phyloP scores from a whole-genome alignment of 2,888 invertebrate genomes.

The Volucella bombylans region DNA sequence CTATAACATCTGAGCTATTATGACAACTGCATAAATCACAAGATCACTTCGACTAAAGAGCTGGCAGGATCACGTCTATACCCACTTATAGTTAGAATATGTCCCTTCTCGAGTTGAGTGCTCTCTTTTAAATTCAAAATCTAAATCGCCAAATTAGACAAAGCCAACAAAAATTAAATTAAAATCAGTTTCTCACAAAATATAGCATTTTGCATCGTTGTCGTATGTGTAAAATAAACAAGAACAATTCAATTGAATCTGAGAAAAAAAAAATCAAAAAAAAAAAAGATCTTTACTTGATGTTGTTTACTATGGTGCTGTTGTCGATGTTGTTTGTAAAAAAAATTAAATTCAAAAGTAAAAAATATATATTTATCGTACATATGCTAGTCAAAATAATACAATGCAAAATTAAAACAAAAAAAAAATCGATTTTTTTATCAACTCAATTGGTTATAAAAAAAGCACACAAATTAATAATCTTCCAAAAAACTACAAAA shows the following conservation, averaged over 20 bases:
- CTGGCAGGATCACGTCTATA: too few relatives aligned
- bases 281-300: conserved; percentile 45
- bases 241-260: conserved; percentile 9
- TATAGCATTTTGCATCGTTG: conserved; percentile 36
- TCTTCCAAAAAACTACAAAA: conserved; percentile 34
- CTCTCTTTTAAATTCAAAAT: too few relatives aligned
- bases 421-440: conserved; percentile 32
- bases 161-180: neutral
- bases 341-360: conserved; percentile 16
- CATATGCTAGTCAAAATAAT: conserved; percentile 35
- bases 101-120: too few relatives aligned
- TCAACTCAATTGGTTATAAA: conserved; percentile 50
- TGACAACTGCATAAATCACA: too few relatives aligned
- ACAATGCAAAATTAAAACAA: conserved; percentile 4
- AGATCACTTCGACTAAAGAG: too few relatives aligned
- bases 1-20: too few relatives aligned
- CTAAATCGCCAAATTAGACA: neutral
- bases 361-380: conserved; percentile 64
- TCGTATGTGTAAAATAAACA: conserved; percentile 60
- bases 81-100: too few relatives aligned
- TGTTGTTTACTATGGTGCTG: conserved; percentile 74
- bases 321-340: conserved; percentile 74
- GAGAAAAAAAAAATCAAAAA: conserved; percentile 9
- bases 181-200: conserved; percentile 3
- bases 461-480: conserved; percentile 10